Percentiles rank a stretch among this genome's conserved stretches.
Evolutionary conservation across 2,797 vertebrate species (phyloP).

Genomic region (Hypotaenidia philippensis): DNA sequence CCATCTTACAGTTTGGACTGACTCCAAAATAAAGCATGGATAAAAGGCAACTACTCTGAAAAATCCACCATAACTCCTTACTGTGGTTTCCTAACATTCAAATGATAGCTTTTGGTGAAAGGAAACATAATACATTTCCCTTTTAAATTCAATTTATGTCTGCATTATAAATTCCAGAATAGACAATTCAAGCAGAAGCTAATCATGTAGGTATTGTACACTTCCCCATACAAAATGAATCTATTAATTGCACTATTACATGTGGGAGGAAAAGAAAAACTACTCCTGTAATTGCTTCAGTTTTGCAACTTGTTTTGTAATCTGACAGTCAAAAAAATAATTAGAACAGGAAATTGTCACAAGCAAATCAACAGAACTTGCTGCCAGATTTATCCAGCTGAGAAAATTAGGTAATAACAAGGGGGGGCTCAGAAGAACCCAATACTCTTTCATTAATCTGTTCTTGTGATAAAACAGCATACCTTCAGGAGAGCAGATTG

Average conservation of each 20-base stretch:
- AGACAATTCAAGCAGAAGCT: not conserved
- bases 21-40: not conserved
- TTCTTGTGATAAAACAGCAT: slow-evolving; percentile 36
- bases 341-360: slow-evolving; percentile 26
- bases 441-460: not conserved
- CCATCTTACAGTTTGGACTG: not conserved
- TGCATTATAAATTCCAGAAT: not conserved
- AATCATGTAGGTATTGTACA: not conserved
- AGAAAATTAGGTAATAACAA: slow-evolving; percentile 28
- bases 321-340: slow-evolving; percentile 26
- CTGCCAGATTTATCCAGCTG: not conserved
- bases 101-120: not conserved
- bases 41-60: not conserved
- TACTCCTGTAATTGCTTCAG: not conserved
- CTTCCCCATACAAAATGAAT: not conserved
- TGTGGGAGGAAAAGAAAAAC: slow-evolving; percentile 2
- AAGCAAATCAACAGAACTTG: slow-evolving; percentile 26
- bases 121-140: not conserved
- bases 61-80: not conserved
- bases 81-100: not conserved
- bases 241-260: slow-evolving; percentile 1
- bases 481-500: slow-evolving; percentile 96
- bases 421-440: not conserved
- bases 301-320: slow-evolving; percentile 4
- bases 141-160: not conserved